These are phyloP conservation scores for Excalfactoria chinensis DNA, from an alignment of 2,113 vertebrate species.

Conservation along the genomic window DNA sequence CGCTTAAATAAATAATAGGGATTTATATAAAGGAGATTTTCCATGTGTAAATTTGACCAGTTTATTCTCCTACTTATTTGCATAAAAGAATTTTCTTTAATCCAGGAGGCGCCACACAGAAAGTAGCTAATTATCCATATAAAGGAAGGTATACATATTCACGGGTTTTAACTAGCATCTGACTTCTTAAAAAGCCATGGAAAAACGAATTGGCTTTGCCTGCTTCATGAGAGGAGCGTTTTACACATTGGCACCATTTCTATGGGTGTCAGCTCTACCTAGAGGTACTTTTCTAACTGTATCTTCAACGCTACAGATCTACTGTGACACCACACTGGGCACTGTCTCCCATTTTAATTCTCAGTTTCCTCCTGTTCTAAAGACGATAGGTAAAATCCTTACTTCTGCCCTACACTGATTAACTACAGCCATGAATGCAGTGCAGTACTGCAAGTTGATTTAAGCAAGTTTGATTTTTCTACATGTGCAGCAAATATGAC, in stretches of 20 bases:
- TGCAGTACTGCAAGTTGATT: not conserved
- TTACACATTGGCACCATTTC: slow-evolving; percentile 14
- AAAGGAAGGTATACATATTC: slow-evolving; percentile 78
- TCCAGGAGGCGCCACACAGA: slow-evolving; percentile 82
- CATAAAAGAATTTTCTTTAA: slow-evolving; percentile 79
- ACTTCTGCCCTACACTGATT: not conserved
- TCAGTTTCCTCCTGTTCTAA: not conserved
- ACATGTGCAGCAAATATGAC: not conserved
- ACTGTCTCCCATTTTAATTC: not conserved
- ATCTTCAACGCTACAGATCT: not conserved
- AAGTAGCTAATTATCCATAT: slow-evolving; percentile 78
- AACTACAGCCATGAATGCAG: not conserved
- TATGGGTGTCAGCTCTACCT: slow-evolving; percentile 28
- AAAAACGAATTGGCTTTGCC: slow-evolving; percentile 68
- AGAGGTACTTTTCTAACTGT: slow-evolving; percentile 3
- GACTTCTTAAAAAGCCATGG: slow-evolving; percentile 69
- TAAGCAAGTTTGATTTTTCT: not conserved
- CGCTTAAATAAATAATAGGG: slow-evolving; percentile 17
- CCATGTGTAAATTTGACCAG: slow-evolving; percentile 49
- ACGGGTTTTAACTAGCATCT: slow-evolving; percentile 82
- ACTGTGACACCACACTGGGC: not conserved
- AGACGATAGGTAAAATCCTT: not conserved
- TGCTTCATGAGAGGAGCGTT: slow-evolving; percentile 50
- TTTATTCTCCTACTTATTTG: slow-evolving; percentile 65
- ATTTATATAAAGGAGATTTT: slow-evolving; percentile 63